A percentile compares a stretch with the other conserved stretches of the same genome.
Evolutionary conservation across 2,888 invertebrate genomes (phyloP).

Genomic region (Tolmerus cingulatus): DNA sequence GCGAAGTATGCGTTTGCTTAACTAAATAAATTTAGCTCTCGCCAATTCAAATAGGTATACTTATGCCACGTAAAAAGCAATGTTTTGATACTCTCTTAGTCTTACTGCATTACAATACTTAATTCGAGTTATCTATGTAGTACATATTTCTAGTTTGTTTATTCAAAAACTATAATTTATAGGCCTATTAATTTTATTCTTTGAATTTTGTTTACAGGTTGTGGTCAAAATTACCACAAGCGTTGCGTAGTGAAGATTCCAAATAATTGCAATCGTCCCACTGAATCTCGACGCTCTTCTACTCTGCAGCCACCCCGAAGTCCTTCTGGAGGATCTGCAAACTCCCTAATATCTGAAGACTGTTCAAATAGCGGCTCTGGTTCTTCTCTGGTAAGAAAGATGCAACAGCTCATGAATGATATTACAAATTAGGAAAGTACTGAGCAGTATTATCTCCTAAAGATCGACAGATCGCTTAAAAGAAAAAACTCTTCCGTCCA

Average conservation of each 20-base stretch:
- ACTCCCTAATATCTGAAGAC: conserved; percentile 71
- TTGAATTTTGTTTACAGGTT: conserved; percentile 71
- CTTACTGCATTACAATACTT: too few relatives aligned
- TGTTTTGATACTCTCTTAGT: too few relatives aligned
- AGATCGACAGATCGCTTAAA: neutral
- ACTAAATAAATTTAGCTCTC: too few relatives aligned
- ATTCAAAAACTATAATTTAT: too few relatives aligned
- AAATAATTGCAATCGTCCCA: conserved; percentile 85
- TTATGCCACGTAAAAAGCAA: too few relatives aligned
- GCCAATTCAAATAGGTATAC: too few relatives aligned
- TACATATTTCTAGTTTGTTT: too few relatives aligned
- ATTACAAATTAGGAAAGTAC: conserved; percentile 56
- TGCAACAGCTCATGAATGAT: conserved; percentile 69
- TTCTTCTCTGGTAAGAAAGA: conserved; percentile 78
- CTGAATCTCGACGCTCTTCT: conserved; percentile 62
- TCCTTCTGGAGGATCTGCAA: conserved; percentile 77
- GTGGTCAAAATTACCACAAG: conserved; percentile 98
- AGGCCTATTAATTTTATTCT: neutral
- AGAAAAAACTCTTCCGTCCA: neutral
- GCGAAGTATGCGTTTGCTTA: too few relatives aligned
- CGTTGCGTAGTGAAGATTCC: conserved; percentile 96
- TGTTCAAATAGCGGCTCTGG: conserved; percentile 62
- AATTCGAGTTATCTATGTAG: too few relatives aligned
- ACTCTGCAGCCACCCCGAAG: conserved; percentile 68
- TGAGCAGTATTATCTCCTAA: neutral